These are phyloP conservation scores for Scrobipalpa atriplicella DNA, from an alignment of 2,888 invertebrate species.

Conservation along the genomic window DNA sequence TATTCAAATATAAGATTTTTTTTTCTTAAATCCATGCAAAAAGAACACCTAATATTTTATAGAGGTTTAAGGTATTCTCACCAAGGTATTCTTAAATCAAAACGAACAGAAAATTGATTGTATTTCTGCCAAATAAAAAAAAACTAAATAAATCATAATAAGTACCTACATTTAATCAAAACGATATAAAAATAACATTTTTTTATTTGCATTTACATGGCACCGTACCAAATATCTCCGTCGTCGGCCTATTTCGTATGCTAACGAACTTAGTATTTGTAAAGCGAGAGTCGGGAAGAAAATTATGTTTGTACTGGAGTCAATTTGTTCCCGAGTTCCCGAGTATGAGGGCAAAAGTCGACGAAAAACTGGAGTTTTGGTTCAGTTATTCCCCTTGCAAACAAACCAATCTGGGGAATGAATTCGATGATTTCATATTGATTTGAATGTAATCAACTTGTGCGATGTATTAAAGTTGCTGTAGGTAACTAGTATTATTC, in stretches of 20 bases:
- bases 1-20: no score
- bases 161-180: no score
- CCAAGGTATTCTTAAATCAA: no score
- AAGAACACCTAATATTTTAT: no score
- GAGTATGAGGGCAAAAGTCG: not conserved
- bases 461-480: no score
- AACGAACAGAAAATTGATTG: no score
- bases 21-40: no score
- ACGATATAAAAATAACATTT: no score
- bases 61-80: no score
- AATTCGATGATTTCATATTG: not conserved
- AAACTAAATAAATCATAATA: no score
- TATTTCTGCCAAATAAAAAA: no score
- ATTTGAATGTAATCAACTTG: not conserved
- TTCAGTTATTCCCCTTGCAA: not conserved
- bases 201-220: not conserved
- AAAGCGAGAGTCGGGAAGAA: conserved; percentile 10
- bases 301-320: conserved; percentile 22
- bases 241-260: not conserved
- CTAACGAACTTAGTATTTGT: conserved; percentile 14
- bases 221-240: not conserved
- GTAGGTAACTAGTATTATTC: no score
- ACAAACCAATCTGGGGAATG: not conserved
- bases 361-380: not conserved
- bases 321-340: not conserved